Base-by-base conservation (phyloP, 2,797 vertebrate species). In the Hemitrygon akajei region DNA sequence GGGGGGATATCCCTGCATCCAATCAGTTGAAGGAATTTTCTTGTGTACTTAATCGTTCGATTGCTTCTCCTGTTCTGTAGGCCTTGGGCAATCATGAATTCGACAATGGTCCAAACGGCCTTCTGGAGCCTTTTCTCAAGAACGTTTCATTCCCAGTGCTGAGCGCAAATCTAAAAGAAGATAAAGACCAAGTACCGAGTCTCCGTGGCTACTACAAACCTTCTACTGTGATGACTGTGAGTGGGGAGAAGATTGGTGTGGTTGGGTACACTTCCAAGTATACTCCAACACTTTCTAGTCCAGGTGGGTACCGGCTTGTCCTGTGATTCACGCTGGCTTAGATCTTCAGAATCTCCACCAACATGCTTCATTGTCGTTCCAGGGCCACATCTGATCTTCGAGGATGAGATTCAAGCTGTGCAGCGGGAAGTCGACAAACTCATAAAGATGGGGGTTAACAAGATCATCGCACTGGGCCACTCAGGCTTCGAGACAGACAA, bases 31-130 rank as follows among this genome's bases (percentile, higher is more conserved):
- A 66, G 14, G 7, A 9, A 66, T 6, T 66, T 9, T n/a, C 20
- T 22, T 22, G 22, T 6, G 4, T 25, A 4, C 22, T 22, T 0
- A 5, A 7, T 7, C 25, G 71, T 5, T 73, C 22, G 71, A 3
- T 66, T 95, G 95, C 94, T 91, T 81, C 95, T 94, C n/a, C 30
- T 96, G 94, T 95, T 95, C 5, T 40, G 58, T 95, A 99, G 98
- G 97, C 97, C 40, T 95, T 99, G 94, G 98, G 98, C 94, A 99
- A 99, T 75, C 98, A 99, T 20, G 98, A 99, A 96, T 99, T 99
- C 94, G 98, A 99, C 95, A 98, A 98, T 93, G 97, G 98, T 3
- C 96, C 98, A 58, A 96, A 97, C 0, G 98, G 98, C 75, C 96
- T 99, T 73, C 95, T 98, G 94, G 95, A 96, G 75, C 98, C 98